These are phyloP conservation scores for Pogonomyrmex barbatus DNA, from an alignment of 1,140 invertebrate genomes.

Conservation along the genomic window DNA sequence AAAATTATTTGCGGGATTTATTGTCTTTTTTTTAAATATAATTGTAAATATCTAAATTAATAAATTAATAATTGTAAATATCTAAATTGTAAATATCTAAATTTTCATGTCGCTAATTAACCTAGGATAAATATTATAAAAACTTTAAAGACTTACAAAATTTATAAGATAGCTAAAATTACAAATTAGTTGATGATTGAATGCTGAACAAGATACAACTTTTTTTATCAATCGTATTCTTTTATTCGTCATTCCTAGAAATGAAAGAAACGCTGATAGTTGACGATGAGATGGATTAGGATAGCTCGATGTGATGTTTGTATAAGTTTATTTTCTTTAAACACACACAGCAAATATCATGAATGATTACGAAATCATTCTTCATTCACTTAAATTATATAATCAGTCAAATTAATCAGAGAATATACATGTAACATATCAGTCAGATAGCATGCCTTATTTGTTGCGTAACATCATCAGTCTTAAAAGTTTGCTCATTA, in stretches of 20 bases:
- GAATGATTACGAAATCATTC: slow-evolving; percentile 42
- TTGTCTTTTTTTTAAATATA: not conserved
- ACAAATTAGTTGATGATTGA: not conserved
- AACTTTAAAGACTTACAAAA: not conserved
- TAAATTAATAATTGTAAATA: no score
- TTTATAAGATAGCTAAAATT: not conserved
- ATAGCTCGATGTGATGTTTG: slow-evolving; percentile 42
- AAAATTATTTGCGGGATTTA: not conserved
- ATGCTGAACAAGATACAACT: not conserved
- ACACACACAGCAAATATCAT: slow-evolving; percentile 58
- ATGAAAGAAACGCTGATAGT: not conserved
- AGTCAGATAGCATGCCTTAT: not conserved
- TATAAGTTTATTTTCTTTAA: slow-evolving; percentile 69
- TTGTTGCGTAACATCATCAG: slow-evolving; percentile 58
- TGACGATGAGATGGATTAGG: slow-evolving; percentile 37
- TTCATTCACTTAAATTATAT: slow-evolving; percentile 44
- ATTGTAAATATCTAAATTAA: slow-evolving; percentile 3
- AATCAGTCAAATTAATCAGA: not conserved
- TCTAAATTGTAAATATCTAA: not conserved
- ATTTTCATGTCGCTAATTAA: slow-evolving; percentile 32
- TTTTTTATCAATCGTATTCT: not conserved
- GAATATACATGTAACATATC: no score
- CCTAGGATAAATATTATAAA: not conserved
- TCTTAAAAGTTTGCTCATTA: slow-evolving; percentile 64
- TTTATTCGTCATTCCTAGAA: not conserved